A percentile compares a stretch with the other conserved stretches of the same genome.
Conservation (phyloP, 2,797 vertebrate genomes). For the Tinamus major region DNA sequence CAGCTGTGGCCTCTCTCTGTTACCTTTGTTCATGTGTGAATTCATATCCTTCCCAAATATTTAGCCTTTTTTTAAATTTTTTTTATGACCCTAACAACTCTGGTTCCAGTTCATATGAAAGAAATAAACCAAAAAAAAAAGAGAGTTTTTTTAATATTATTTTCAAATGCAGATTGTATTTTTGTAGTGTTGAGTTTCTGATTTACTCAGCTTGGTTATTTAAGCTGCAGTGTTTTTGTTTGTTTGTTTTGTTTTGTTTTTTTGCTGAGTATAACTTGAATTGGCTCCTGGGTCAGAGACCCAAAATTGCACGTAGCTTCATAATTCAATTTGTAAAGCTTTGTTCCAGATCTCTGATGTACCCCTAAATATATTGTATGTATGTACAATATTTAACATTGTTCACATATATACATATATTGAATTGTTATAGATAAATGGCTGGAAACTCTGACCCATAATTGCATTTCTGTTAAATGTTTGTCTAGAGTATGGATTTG, state of each 20-base stretch:
- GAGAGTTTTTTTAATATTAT: conserved; percentile 13
- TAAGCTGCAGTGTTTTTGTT: conserved; percentile 40
- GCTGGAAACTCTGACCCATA: conserved; percentile 79
- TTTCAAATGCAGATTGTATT: conserved; percentile 82
- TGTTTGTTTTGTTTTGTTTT: neutral
- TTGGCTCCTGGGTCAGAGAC: conserved; percentile 64
- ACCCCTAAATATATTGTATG: conserved; percentile 77
- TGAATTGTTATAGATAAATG: conserved; percentile 66
- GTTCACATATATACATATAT: conserved; percentile 70
- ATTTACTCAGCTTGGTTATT: conserved; percentile 69
- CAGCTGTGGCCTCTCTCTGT: conserved; percentile 72
- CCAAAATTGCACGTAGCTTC: conserved; percentile 61
- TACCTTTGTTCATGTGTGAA: conserved; percentile 73
- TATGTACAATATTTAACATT: conserved; percentile 78
- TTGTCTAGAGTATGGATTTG: conserved; percentile 82
- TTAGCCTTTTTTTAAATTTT: conserved; percentile 55
- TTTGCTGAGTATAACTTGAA: conserved; percentile 65
- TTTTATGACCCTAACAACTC: conserved; percentile 41
- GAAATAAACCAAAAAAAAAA: conserved; percentile 11
- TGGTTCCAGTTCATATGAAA: conserved; percentile 73
- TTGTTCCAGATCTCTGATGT: conserved; percentile 36
- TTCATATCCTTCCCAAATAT: conserved; percentile 80
- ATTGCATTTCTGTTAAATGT: conserved; percentile 82
- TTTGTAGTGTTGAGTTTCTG: conserved; percentile 51
- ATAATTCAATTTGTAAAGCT: conserved; percentile 60